These are phyloP conservation scores for Gyps fulvus DNA, from an alignment of 2,113 vertebrate genomes.

Conservation along the genomic window DNA sequence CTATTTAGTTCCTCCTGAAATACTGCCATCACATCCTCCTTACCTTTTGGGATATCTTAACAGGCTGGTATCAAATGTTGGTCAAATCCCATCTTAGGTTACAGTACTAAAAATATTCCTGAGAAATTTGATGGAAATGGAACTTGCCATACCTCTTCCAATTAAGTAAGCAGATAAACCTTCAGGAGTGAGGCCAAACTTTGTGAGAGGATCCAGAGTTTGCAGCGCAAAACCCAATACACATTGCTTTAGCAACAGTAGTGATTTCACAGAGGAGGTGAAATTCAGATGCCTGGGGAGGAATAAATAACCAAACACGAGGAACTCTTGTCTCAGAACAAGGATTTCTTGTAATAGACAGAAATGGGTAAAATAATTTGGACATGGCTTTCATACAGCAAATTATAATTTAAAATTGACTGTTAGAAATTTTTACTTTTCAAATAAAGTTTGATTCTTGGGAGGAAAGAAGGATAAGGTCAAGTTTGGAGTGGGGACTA, in stretches of 20 bases:
- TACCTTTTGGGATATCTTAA: neutral
- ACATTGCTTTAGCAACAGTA: neutral
- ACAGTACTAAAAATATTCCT: neutral
- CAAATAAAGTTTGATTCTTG: neutral
- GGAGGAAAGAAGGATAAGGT: neutral
- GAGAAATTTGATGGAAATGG: neutral
- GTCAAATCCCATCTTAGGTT: neutral
- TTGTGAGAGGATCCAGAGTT: neutral
- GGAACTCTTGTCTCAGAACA: neutral
- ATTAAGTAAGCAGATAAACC: neutral
- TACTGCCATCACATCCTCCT: neutral
- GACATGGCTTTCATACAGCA: neutral
- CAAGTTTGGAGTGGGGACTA: accelerated
- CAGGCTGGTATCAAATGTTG: neutral
- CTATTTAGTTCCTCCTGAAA: neutral
- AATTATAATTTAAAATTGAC: neutral
- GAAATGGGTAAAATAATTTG: neutral
- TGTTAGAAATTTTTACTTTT: neutral
- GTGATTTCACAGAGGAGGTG: neutral
- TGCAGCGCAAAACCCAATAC: neutral
- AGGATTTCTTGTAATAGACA: neutral
- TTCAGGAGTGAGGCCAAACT: neutral
- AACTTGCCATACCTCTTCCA: neutral
- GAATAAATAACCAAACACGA: neutral
- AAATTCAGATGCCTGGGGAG: neutral